Evolutionary conservation across 1,140 invertebrate genomes (phyloP), one percentile per base, ranked within the genome.

Genomic region (Drosophila orena): DNA sequence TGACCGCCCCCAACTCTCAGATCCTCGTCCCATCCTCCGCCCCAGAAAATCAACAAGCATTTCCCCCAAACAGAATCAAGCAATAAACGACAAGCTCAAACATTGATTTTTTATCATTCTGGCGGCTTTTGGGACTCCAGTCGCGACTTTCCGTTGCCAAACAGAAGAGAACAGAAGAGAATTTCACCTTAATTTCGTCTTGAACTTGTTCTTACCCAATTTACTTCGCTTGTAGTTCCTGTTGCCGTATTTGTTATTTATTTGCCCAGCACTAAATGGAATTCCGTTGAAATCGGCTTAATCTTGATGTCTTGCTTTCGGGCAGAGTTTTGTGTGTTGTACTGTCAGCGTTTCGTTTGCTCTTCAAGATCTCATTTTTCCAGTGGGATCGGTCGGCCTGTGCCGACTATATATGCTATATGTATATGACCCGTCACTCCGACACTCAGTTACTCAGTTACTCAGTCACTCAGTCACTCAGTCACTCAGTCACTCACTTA

Each of bases 211-310:
- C 74, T 42, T 47, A 43, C 50, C 15, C 66, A 38, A 56, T 69
- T 70, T 30, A 55, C 49, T 65, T 68, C 6, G 38, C 24, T 38
- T 42, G 40, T 30, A 54, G 49, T 47, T 65, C 24, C 37, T 53
- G 46, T 43, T 57, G 62, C 24, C 24, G 52, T 56, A 56, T 66
- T 44, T 73, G 50, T 57, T 70, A 60, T 72, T 73, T 74, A 73
- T 74, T 74, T 74, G 24, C 22, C 71, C 68, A 54, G 70, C 71
- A 62, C 71, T 50, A 74, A 74, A 74, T 55, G 71, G 38, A 72
- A 64, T 74, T 74, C 70, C 46, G 43, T 74, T 64, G 71, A 74
- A 68, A 74, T 74, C 70, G 71, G 69, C 70, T 74, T 74, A 50
- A 74, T 74, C 71, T 74, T 74, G 71, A 74, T 74, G 74, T 64